Evolutionary conservation across 2,797 vertebrate species (phyloP).

Genomic region (Hyperoplus lanceolatus): DNA sequence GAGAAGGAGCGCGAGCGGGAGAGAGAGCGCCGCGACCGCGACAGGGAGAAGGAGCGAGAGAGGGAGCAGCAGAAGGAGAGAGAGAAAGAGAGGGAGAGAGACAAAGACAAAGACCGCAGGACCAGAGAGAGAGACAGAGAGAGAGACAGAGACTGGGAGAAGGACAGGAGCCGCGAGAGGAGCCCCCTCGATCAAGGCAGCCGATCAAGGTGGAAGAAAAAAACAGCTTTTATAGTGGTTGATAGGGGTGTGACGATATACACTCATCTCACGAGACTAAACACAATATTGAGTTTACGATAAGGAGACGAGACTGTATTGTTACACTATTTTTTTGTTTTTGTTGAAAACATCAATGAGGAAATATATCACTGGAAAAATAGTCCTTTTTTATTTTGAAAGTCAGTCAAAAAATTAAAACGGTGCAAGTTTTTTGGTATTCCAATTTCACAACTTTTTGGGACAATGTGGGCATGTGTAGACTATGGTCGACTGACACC

Average conservation of each 20-base stretch:
- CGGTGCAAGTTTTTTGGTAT: too few species aligned
- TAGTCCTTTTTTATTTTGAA: too few species aligned
- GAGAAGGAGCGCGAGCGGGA: constrained; percentile 78
- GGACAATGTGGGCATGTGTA: background rate
- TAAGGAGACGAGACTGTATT: too few species aligned
- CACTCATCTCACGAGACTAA: too few species aligned
- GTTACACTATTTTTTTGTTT: too few species aligned
- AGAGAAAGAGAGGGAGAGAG: constrained; percentile 89
- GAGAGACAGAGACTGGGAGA: constrained; percentile 86
- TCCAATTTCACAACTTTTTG: background rate
- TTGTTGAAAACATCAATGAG: too few species aligned
- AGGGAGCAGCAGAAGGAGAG: constrained; percentile 88
- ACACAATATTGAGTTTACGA: too few species aligned
- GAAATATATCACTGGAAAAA: too few species aligned
- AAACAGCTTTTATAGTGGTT: too few species aligned
- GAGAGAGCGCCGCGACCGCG: constrained; percentile 82
- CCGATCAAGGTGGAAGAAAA: constrained; percentile 88
- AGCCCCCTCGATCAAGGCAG: constrained; percentile 83
- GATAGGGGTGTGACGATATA: too few species aligned
- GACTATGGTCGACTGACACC: background rate
- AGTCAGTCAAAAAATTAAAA: too few species aligned
- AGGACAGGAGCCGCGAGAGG: constrained; percentile 81
- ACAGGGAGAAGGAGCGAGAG: constrained; percentile 89
- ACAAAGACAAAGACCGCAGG: constrained; percentile 83
- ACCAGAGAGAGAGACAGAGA: constrained; percentile 82